These are phyloP conservation scores for Magallana nippona DNA, from an alignment of 2,888 invertebrate species.

Conservation along the genomic window DNA sequence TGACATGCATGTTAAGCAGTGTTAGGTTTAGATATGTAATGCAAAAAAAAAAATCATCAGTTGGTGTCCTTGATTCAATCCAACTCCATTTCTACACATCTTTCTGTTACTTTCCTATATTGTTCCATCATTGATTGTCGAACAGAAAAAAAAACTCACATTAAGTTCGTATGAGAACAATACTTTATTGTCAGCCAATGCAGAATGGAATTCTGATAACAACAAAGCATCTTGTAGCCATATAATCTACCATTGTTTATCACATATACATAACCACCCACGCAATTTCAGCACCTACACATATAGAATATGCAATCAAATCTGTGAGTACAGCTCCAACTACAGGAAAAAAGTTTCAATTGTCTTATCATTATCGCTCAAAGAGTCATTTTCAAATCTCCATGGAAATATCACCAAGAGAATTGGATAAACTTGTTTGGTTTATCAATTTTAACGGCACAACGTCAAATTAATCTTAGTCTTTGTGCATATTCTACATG, in stretches of 20 bases:
- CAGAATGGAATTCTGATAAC: conserved; percentile 28
- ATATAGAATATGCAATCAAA: not conserved
- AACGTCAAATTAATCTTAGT: not conserved
- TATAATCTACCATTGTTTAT: conserved; percentile 23
- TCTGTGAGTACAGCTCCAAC: not conserved
- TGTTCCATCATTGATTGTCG: not conserved
- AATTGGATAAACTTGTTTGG: too few species aligned
- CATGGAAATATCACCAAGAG: too few species aligned
- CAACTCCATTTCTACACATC: too few species aligned
- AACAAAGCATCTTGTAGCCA: conserved; percentile 31
- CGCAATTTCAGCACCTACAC: not conserved
- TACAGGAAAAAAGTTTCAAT: too few species aligned
- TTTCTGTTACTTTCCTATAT: too few species aligned
- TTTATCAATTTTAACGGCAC: too few species aligned
- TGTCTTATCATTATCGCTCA: too few species aligned
- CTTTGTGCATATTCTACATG: not conserved
- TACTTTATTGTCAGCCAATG: conserved; percentile 35
- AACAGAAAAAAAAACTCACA: not conserved
- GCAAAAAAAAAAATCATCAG: too few species aligned
- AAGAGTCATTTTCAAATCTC: too few species aligned
- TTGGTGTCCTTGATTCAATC: too few species aligned
- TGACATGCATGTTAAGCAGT: too few species aligned
- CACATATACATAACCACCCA: not conserved
- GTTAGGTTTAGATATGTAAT: too few species aligned
- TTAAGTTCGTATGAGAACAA: conserved; percentile 9